Percentiles rank a stretch among this genome's conserved stretches.
phyloP scores from a whole-genome alignment of 2,797 vertebrate genomes.

The Anguilla anguilla region DNA sequence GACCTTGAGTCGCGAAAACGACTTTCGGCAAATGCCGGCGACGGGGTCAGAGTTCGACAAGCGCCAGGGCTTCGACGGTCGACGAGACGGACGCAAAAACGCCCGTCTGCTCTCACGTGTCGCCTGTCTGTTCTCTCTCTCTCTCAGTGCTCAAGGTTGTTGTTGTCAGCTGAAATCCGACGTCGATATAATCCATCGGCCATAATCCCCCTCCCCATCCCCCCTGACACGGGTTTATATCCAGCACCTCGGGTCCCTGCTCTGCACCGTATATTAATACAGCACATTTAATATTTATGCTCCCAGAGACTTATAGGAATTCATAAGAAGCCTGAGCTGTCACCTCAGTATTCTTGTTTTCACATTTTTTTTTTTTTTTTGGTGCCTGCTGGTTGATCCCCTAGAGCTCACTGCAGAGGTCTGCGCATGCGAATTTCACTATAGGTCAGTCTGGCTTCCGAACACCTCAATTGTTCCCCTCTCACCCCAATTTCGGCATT shows the following conservation, averaged over 20 bases:
- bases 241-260: not conserved
- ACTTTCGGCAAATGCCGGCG: not conserved
- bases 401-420: not conserved
- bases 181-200: slow-evolving; percentile 41
- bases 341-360: not conserved
- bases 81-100: slow-evolving; percentile 24
- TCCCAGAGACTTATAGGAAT: slow-evolving; percentile 17
- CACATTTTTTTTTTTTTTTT: not conserved
- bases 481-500: not conserved
- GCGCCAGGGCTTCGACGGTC: slow-evolving; percentile 27
- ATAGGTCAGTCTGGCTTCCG: not conserved
- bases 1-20: not conserved
- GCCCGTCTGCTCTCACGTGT: slow-evolving; percentile 29
- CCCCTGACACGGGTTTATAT: slow-evolving; percentile 33
- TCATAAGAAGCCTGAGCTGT: not conserved
- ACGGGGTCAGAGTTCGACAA: slow-evolving; percentile 37
- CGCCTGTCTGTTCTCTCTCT: slow-evolving; percentile 25
- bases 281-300: slow-evolving; percentile 5
- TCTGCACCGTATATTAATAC: slow-evolving; percentile 24
- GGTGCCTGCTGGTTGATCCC: not conserved
- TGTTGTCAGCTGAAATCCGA: slow-evolving; percentile 27
- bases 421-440: not conserved
- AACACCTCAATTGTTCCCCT: not conserved
- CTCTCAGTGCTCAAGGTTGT: slow-evolving; percentile 32
- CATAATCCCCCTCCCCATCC: slow-evolving; percentile 34